Conservation (phyloP, 2,113 vertebrate species). For the Rhadina sibilatrix region DNA sequence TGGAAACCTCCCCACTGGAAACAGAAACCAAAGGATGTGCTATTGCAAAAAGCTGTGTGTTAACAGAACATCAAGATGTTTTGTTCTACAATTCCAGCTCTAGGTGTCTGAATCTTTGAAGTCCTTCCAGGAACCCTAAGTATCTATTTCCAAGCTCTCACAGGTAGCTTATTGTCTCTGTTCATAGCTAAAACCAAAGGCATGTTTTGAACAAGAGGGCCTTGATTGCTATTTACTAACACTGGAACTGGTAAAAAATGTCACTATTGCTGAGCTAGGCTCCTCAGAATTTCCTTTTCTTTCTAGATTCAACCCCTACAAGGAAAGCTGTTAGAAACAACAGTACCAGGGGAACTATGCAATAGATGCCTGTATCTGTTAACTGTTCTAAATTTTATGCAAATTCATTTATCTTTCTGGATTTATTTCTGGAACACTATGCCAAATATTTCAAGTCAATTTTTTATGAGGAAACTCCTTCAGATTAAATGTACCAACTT, state of each 20-base stretch:
- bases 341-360: background rate
- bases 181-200: background rate
- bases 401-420: background rate
- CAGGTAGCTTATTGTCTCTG: background rate
- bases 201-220: background rate
- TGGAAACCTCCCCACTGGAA: background rate
- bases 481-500: background rate
- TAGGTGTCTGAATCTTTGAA: background rate
- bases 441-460: background rate
- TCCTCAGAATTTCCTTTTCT: constrained; percentile 18
- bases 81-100: background rate
- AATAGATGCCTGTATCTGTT: constrained; percentile 11
- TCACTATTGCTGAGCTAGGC: background rate
- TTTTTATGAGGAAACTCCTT: background rate
- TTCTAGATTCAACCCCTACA: constrained; percentile 13
- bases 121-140: background rate
- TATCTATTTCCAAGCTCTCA: background rate
- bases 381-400: constrained; percentile 35
- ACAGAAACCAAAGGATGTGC: background rate
- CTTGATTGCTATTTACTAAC: background rate
- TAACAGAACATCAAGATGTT: background rate
- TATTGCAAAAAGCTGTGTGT: background rate
- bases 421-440: constrained; percentile 3
- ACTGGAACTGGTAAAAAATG: background rate
- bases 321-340: constrained; percentile 29